Evolutionary conservation across 1,140 invertebrate genomes (phyloP), one percentile per base, ranked within the genome.

Genomic region (Anoplophora glabripennis): DNA sequence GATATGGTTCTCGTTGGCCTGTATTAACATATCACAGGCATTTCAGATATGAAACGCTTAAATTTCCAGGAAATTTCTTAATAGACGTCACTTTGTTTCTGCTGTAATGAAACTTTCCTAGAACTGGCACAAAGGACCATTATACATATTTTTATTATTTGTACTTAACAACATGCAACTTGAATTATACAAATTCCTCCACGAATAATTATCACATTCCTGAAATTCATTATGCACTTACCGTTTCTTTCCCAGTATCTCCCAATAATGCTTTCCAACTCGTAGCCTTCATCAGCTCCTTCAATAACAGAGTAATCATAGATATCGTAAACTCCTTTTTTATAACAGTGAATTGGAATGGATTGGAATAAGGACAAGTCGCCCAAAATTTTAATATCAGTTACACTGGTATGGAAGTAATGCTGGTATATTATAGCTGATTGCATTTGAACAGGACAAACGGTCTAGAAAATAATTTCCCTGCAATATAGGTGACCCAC

Each of bases 281-380:
- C 72, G 72, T 77, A 78, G 40, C 53, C 64, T n/a, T 63, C 68
- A 17, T 68, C 72, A 35, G 71, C 66, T 41, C 72, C 60, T 54
- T 80, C 72, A 56, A 85, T 72, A 21, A 81, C 57, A 10, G 81
- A 77, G 35, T 54, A 69, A 75, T 85, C 84, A 57, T 78, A 84
- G 72, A 75, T 75, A 34, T 59, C 75, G 64, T 86, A 80, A 49
- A 76, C 70, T 33, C 69, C 46, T 67, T 79, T 76, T 47, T 76
- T 74, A 56, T 76, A 70, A 69, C 83, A 84, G 35, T 73, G 75
- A 14, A 88, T 70, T 36, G 83, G 81, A 44, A 77, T 64, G 45
- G 75, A 80, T 75, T 88, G 86, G 42, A 77, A 73, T 9, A 87
- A 69, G 33, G 74, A 56, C 17, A 89, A 63, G 71, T 86, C 83